phyloP scores from a whole-genome alignment of 1,140 invertebrate genomes.

The Papilio glaucus region DNA sequence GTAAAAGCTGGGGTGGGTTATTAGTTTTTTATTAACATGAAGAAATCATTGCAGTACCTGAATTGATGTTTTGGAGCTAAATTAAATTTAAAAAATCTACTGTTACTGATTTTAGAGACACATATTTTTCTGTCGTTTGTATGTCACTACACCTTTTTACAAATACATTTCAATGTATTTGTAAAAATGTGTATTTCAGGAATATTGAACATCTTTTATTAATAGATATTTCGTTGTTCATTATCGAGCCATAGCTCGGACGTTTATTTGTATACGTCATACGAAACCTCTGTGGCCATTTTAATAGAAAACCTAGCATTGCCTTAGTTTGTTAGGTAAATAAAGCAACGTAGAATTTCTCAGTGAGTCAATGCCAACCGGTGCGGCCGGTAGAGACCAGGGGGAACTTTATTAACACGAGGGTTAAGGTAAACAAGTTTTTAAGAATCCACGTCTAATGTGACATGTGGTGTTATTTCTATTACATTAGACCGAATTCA shows the following conservation, averaged over 20 bases:
- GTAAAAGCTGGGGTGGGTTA: no score
- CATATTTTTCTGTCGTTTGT: no score
- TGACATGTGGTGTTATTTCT: slow-evolving; percentile 53
- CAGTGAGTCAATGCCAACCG: background rate
- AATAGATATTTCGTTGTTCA: background rate
- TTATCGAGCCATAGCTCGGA: background rate
- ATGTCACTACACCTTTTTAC: no score
- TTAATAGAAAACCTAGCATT: slow-evolving; percentile 22
- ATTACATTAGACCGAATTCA: slow-evolving; percentile 49
- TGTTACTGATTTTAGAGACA: no score
- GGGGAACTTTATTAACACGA: slow-evolving; percentile 47
- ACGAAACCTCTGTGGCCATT: background rate
- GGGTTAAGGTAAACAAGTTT: slow-evolving; percentile 45
- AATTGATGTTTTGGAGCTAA: no score
- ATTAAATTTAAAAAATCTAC: no score
- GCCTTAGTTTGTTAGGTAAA: slow-evolving; percentile 29
- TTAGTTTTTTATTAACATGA: no score
- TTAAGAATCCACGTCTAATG: slow-evolving; percentile 41
- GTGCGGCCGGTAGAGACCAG: background rate
- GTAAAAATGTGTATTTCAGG: slow-evolving; percentile 8
- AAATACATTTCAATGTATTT: background rate
- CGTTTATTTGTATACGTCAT: slow-evolving; percentile 26
- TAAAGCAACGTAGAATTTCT: slow-evolving; percentile 52
- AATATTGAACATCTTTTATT: background rate
- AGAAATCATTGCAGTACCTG: no score